phyloP scores from a whole-genome alignment of 2,888 invertebrate genomes.

The Nephrocerus scutellatus region DNA sequence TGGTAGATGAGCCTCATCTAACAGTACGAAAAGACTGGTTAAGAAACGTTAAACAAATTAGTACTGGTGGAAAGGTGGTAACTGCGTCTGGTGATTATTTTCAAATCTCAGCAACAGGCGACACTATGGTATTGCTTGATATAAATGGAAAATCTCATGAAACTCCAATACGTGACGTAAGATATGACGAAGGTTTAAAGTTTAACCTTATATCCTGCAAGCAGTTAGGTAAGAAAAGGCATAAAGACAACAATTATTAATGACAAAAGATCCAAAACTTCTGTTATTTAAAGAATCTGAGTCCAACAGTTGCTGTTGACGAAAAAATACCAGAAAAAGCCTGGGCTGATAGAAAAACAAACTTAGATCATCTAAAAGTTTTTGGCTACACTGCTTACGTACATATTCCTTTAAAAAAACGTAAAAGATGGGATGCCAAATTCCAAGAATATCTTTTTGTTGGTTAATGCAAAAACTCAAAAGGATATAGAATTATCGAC shows the following conservation, averaged over 20 bases:
- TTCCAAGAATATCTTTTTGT: no score
- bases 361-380: no score
- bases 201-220: slow-evolving; percentile 5
- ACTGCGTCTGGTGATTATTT: slow-evolving; percentile 7
- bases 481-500: no score
- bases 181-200: slow-evolving; percentile 5
- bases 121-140: slow-evolving; percentile 4
- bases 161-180: slow-evolving; percentile 8
- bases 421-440: no score
- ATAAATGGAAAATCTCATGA: slow-evolving; percentile 1
- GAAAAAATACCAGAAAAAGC: no score
- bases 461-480: no score
- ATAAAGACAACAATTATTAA: slow-evolving; percentile 2
- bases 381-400: no score
- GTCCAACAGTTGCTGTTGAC: no score
- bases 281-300: no score
- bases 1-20: no score
- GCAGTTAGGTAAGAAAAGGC: slow-evolving; percentile 1
- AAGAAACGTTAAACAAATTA: slow-evolving; percentile 1
- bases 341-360: no score
- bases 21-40: slow-evolving; percentile 5
- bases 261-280: slow-evolving; percentile 1
- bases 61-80: slow-evolving; percentile 5
- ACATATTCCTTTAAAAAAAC: no score
- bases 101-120: slow-evolving; percentile 3